Base-by-base conservation (phyloP, 92 coral and sea anemone species). In the Zoanthus gigantus region DNA sequence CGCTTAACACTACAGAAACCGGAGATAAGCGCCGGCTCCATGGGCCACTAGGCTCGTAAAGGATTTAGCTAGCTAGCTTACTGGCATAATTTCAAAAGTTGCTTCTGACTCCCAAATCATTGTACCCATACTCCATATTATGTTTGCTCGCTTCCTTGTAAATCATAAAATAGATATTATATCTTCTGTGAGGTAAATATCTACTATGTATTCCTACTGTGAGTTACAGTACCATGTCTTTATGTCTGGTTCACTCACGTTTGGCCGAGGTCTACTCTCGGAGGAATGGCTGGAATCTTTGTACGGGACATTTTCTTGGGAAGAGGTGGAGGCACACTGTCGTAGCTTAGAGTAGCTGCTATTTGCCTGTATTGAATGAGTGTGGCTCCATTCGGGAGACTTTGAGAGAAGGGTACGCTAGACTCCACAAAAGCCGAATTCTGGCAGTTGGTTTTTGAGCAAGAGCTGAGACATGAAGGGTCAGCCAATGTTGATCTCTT, bases 271-370 rank as follows among this genome's bases (percentile, higher is more conserved):
- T 81, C 85, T 45, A 67, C 2, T 30, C 85, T 30, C 1, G 85
- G 85, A 30, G 85, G 85, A 18, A 81, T 67, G 46, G 60, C 85
- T 3, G 85, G 85, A 60, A 48, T 81, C 44, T 47, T 65, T 66
- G 65, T 66, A 29, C 85, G 85, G 29, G 85, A 81, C 76, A 66
- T 44, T 81, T 81, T 81, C 85, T 81, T 81, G 9, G 85, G 85
- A 18, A 81, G 65, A 10, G 85, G 85, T 11, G 85, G 85, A 45
- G 85, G 85, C 0, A 66, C 75, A 2, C 46, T 44, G 16, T 81
- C 85, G 14, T 81, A 81, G n/a, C 75, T 42, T n/a, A 46, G 46
- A 13, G 74, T 50, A 17, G 85, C 29, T 8, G 61, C 85, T 65
- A 81, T 12, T 18, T 50, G 34, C 48, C 85, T 81, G 75, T 65